Conservation (phyloP, 30 jellyfish, hydroid and myxozoan genomes). For the Turritopsis dohrnii region DNA sequence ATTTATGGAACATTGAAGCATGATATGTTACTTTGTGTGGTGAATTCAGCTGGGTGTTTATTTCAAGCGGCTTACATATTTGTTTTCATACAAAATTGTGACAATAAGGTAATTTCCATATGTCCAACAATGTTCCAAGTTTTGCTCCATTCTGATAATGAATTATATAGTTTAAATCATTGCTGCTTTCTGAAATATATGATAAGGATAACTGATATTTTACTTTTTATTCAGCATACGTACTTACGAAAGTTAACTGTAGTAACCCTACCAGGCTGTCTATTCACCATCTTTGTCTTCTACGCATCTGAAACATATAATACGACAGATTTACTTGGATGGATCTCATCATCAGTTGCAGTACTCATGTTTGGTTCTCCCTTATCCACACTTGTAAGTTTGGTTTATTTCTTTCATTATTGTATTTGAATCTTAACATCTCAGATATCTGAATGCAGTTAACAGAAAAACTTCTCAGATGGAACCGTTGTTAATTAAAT, state of each 20-base stretch:
- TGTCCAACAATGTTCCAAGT: too few relatives aligned
- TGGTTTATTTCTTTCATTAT: too few relatives aligned
- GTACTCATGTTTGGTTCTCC: slow-evolving; percentile 93
- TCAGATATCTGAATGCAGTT: too few relatives aligned
- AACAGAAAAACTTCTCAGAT: too few relatives aligned
- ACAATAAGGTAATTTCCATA: slow-evolving; percentile 16
- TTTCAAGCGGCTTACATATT: slow-evolving; percentile 51
- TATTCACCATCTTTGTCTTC: background rate
- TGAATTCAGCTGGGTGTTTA: slow-evolving; percentile 57
- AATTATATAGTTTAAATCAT: too few relatives aligned
- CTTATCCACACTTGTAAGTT: slow-evolving; percentile 74
- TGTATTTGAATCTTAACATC: too few relatives aligned
- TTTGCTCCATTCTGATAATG: too few relatives aligned
- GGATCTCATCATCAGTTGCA: slow-evolving; percentile 55
- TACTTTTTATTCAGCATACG: background rate
- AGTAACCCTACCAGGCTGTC: background rate
- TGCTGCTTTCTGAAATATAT: too few relatives aligned
- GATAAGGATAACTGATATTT: background rate
- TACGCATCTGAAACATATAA: slow-evolving; percentile 12
- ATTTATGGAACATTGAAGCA: slow-evolving; percentile 51
- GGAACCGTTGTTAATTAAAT: too few relatives aligned
- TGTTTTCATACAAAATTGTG: slow-evolving; percentile 45
- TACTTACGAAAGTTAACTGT: background rate
- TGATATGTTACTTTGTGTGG: slow-evolving; percentile 43
- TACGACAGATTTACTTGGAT: slow-evolving; percentile 41